Base-by-base conservation (phyloP, 2,797 vertebrate genomes). In the Coreius guichenoti region DNA sequence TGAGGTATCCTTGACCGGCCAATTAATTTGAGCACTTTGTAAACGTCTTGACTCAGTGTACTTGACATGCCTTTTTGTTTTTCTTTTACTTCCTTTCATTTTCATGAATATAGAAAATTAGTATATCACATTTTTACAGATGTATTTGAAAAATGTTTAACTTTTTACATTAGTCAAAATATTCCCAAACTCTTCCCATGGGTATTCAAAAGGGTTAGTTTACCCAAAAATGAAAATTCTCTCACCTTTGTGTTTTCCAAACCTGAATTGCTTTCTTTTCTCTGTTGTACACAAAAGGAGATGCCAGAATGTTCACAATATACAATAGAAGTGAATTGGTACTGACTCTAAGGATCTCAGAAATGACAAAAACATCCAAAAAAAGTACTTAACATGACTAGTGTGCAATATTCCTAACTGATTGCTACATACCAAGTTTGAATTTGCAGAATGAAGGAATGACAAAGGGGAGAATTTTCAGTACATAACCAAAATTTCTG, bases 51-150 rank as follows among this genome's bases (percentile, higher is more conserved):
- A 85, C 76, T 85, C 51, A 0, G 17, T 63, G 76, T 85, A 79
- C 83, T 80, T 85, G 83, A 79, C 83, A 70, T 78, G 49, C 26
- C 39, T 84, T 78, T 63, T 31, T 65, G 29, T 31, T 83, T 83
- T 76, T 76, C 58, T 23, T 78, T 33, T 68, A 33, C 54, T 72
- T 72, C 19, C 67, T 85, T 80, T 80, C 67, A 36, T 80, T 49
- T 85, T 33, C 16, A 26, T 23, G 5, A 73, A 19, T 82, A 49
- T 45, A 61, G 26, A 49, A 63, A 70, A 33, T 29, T 17, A 61
- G 29, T n/a, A 2, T 79, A 63, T 39, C 19, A 8, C 14, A 63
- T 85, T 69, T 79, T 17, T 33, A 17, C 65, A 72, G 21, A 39
- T 68, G 23, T 31, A 51, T 54, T 51, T 83, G 9, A 61, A 47